Percentiles rank a stretch among this genome's conserved stretches.
Evolutionary conservation across 1,140 invertebrate species (phyloP).

Genomic region (Melanaphis sacchari): DNA sequence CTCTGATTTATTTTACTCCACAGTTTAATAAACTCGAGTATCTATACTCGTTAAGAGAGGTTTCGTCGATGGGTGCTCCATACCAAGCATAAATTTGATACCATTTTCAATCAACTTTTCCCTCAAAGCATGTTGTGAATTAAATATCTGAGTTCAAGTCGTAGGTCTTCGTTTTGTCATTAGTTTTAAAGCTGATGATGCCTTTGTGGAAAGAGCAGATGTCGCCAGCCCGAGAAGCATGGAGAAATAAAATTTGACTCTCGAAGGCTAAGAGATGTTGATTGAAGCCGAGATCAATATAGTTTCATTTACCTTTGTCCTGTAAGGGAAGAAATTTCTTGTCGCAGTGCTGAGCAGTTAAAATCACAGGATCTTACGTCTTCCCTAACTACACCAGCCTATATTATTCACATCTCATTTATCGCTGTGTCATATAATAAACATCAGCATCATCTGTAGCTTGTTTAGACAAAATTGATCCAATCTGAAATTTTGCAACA

Average conservation of each 20-base stretch:
- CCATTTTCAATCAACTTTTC: not conserved
- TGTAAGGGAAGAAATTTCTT: constrained; percentile 11
- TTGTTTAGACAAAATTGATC: constrained; percentile 35
- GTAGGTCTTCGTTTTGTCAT: not conserved
- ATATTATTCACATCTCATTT: constrained; percentile 15
- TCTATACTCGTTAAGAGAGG: not conserved
- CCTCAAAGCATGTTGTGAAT: not conserved
- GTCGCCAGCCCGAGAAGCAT: constrained; percentile 59
- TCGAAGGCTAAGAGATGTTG: not conserved
- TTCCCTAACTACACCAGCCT: constrained; percentile 56
- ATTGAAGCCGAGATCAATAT: not conserved
- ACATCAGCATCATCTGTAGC: constrained; percentile 59
- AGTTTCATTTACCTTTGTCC: not conserved
- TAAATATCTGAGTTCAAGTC: constrained; percentile 7
- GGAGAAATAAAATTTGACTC: constrained; percentile 58
- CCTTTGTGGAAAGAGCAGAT: constrained; percentile 58
- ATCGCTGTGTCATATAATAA: constrained; percentile 59
- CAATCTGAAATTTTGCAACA: not conserved
- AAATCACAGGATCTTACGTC: constrained; percentile 59
- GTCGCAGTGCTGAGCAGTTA: constrained; percentile 31
- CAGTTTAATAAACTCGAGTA: constrained; percentile 20
- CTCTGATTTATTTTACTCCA: not conserved
- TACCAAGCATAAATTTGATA: constrained; percentile 49
- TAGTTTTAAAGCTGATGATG: constrained; percentile 11
- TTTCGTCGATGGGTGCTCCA: not conserved